Percentiles rank a stretch among this genome's conserved stretches.
Conservation (phyloP, 2,797 vertebrate genomes). For the Myotis pilosus region DNA sequence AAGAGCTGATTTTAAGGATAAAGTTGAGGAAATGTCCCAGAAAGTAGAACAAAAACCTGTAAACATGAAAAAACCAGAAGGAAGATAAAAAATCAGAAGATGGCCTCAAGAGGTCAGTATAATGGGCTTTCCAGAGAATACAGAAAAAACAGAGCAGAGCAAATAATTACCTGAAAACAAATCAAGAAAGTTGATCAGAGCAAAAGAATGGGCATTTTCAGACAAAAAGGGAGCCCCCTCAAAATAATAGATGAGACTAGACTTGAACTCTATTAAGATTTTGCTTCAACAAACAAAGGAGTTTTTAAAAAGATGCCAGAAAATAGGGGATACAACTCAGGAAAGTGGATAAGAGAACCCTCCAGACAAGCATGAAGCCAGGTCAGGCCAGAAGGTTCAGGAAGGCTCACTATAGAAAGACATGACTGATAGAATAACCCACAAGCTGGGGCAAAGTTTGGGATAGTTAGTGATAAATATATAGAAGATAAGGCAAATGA, state of each 20-base stretch:
- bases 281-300: not conserved
- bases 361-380: not conserved
- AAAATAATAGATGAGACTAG: not conserved
- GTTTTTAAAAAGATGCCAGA: not conserved
- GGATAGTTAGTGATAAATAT: not conserved
- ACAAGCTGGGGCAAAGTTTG: not conserved
- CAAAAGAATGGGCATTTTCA: not conserved
- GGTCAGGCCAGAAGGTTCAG: not conserved
- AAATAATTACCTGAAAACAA: not conserved
- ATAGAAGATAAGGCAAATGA: not conserved
- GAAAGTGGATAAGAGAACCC: not conserved
- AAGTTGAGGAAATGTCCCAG: not conserved
- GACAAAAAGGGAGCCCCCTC: not conserved
- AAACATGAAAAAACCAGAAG: not conserved
- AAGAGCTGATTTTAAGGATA: not conserved
- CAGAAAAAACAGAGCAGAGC: not conserved
- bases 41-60: not conserved
- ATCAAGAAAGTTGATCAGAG: not conserved
- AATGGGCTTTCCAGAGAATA: not conserved
- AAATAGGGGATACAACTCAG: not conserved
- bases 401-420: not conserved
- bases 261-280: not conserved
- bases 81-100: slow-evolving; percentile 1
- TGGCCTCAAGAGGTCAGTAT: slow-evolving; percentile 2
- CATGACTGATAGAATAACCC: too few relatives aligned